A percentile compares a stretch with the other conserved stretches of the same genome.
Evolutionary conservation across 2,113 vertebrate species (phyloP).

Genomic region (Tetrax tetrax): DNA sequence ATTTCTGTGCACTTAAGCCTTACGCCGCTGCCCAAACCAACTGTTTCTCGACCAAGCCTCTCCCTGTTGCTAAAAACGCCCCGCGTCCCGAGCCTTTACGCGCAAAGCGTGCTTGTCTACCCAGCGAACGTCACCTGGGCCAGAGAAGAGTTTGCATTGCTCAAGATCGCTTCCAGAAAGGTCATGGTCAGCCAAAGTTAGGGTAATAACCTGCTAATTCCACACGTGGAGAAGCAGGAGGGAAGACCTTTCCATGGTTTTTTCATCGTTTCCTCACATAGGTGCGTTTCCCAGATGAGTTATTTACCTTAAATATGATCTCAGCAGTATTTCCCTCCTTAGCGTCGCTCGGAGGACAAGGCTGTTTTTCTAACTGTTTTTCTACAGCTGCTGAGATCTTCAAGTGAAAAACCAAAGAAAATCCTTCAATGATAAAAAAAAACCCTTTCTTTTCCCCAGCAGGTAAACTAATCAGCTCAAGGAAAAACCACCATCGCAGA

Average conservation of each 20-base stretch:
- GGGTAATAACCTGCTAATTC: not conserved
- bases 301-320: not conserved
- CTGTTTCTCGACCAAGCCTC: not conserved
- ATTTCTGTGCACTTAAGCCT: not conserved
- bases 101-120: no score
- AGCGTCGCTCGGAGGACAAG: not conserved
- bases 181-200: not conserved
- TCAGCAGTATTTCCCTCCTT: not conserved
- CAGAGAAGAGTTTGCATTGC: not conserved
- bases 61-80: not conserved
- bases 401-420: not conserved
- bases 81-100: accelerated
- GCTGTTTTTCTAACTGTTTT: not conserved
- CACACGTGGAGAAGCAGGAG: not conserved
- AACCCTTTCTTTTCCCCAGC: not conserved
- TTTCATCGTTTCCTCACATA: not conserved
- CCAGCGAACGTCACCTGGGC: not conserved
- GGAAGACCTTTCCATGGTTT: not conserved
- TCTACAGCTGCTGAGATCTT: not conserved
- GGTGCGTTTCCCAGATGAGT: accelerated
- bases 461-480: not conserved
- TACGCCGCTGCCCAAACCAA: not conserved
- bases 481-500: not conserved
- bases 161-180: not conserved
- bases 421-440: not conserved